Conservation (phyloP, 2,888 invertebrate species). For the Diarsia mendica region DNA sequence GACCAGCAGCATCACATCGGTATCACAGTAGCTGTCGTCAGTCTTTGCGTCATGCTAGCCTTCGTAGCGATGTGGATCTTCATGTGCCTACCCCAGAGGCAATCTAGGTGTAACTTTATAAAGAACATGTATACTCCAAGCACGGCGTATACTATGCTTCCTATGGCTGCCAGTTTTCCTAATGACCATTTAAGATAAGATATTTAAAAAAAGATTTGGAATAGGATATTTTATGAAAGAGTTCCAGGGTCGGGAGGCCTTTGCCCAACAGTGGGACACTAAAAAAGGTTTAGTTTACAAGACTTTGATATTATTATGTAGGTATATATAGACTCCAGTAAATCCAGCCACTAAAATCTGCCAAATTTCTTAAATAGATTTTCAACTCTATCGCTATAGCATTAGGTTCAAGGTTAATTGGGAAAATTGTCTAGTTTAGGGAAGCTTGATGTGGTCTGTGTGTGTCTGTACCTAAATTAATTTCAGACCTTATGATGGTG, state of each 20-base stretch:
- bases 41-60: slow-evolving; percentile 73
- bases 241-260: neutral
- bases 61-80: slow-evolving; percentile 81
- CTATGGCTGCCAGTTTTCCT: slow-evolving; percentile 64
- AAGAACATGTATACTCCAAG: slow-evolving; percentile 71
- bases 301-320: neutral
- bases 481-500: neutral
- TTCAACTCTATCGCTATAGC: too few relatives aligned
- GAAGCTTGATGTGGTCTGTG: too few relatives aligned
- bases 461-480: neutral
- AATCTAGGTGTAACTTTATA: slow-evolving; percentile 69
- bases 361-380: too few relatives aligned
- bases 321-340: too few relatives aligned
- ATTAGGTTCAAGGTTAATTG: too few relatives aligned
- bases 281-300: neutral
- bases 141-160: slow-evolving; percentile 77
- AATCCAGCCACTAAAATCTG: too few relatives aligned
- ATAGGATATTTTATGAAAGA: neutral
- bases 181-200: slow-evolving; percentile 28
- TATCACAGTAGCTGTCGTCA: slow-evolving; percentile 70
- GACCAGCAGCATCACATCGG: slow-evolving; percentile 66
- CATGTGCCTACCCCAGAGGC: slow-evolving; percentile 75
- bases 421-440: too few relatives aligned
- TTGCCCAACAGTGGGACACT: neutral
- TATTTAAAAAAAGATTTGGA: neutral